Evolutionary conservation across 2,888 invertebrate genomes (phyloP), one percentile per base, ranked within the genome.

Genomic region (Spisula subtruncata): DNA sequence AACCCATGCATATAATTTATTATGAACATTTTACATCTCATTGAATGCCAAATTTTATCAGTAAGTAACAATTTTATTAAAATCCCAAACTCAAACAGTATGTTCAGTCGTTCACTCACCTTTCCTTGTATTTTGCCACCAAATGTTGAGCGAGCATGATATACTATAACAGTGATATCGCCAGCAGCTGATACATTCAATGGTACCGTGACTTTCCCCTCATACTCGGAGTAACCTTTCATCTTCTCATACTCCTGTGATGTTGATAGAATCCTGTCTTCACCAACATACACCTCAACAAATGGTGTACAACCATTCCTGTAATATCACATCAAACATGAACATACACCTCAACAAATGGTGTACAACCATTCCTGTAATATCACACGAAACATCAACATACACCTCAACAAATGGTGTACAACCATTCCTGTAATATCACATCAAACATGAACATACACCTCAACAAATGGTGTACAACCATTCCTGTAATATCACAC

Each of bases 221-320:
- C 97, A 32, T 95, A 93, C 56, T 95, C 90, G 29, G 95, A 96
- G 92, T 95, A 97, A 41, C 96, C 95, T 96, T 97, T 98, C 97
- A 99, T 98, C 95, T 98, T 98, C 94, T 99, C 99, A 96, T 99
- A 99, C 91, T 99, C 99, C 95, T 98, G 98, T 89, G 98, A 97
- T 0, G 99, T 99, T 0, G 98, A 98, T 94, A 98, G 97, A 71
- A 98, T 97, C 94, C 98, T 97, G 86, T 97, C 96, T 93, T 98
- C 98, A 95, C 98, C 99, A 96, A 98, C 98, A 97, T 98, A 99
- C 41, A 99, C 98, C 97, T 99, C 99, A 87, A 99, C 97, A 97
- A 98, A 99, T 10, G 99, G 99, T 90, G 99, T 97, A 96, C 99
- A 99, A 0, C 99, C 99, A 97, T 99, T 99, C 93, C 98, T 98